Evolutionary conservation across 2,888 invertebrate genomes (phyloP).

Genomic region (Ornithoptera priamus): DNA sequence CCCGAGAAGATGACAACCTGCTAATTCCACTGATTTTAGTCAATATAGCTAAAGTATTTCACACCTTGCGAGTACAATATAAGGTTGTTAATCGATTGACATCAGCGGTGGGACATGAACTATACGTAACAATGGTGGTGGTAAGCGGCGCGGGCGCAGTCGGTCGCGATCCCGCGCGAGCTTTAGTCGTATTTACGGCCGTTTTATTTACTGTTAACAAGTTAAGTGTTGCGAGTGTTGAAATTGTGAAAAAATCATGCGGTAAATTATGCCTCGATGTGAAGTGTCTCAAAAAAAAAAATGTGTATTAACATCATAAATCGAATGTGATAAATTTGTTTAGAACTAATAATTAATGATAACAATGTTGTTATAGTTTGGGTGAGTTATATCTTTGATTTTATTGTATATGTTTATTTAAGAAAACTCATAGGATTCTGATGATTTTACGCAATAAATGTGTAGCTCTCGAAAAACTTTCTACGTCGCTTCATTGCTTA

Average conservation of each 20-base stretch:
- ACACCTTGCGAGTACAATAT: slow-evolving; percentile 37
- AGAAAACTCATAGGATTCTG: background rate
- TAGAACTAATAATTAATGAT: background rate
- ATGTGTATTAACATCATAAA: background rate
- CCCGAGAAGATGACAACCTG: slow-evolving; percentile 55
- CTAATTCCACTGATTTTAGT: slow-evolving; percentile 51
- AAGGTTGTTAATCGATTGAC: slow-evolving; percentile 37
- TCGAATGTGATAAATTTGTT: background rate
- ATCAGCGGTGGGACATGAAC: slow-evolving; percentile 17
- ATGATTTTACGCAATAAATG: background rate
- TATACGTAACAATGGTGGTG: background rate
- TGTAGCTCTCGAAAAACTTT: slow-evolving; percentile 57
- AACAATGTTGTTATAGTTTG: background rate
- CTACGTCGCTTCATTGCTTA: slow-evolving; percentile 52
- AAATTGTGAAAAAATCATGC: slow-evolving; percentile 11
- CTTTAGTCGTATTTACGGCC: slow-evolving; percentile 45
- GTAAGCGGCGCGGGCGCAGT: slow-evolving; percentile 56
- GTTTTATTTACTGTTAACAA: slow-evolving; percentile 41
- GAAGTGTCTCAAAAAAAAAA: slow-evolving; percentile 15
- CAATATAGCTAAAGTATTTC: slow-evolving; percentile 31
- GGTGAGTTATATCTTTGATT: background rate
- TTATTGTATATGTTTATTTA: background rate
- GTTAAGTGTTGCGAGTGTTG: slow-evolving; percentile 17
- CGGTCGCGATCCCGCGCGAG: slow-evolving; percentile 63
- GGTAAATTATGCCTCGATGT: slow-evolving; percentile 18